These are phyloP conservation scores for Ellobius talpinus DNA, from an alignment of 2,113 vertebrate genomes.

Conservation along the genomic window DNA sequence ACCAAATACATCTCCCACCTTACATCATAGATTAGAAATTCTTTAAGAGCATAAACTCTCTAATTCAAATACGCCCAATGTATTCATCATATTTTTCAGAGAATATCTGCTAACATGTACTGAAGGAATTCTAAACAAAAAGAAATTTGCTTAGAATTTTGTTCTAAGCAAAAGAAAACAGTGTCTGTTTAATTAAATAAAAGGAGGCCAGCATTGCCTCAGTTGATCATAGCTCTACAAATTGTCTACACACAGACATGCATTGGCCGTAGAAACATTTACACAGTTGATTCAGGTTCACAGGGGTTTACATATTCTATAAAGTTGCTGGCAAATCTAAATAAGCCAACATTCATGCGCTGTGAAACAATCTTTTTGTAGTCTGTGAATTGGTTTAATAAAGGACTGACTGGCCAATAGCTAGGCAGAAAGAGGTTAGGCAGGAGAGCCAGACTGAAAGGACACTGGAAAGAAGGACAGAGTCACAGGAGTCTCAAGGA, in stretches of 20 bases:
- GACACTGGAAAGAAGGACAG: neutral
- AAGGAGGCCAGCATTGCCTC: constrained; percentile 4
- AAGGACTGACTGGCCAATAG: neutral
- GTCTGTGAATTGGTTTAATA: neutral
- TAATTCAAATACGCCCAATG: neutral
- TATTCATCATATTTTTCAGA: neutral
- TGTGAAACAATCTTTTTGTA: neutral
- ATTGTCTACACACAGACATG: constrained; percentile 14
- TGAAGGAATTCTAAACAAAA: constrained; percentile 11
- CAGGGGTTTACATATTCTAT: neutral
- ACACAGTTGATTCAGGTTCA: neutral
- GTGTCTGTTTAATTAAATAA: constrained; percentile 31
- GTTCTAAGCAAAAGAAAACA: constrained; percentile 34
- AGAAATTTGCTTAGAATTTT: neutral
- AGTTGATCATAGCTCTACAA: constrained; percentile 6
- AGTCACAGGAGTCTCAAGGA: neutral
- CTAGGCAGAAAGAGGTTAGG: neutral
- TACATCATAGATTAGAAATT: neutral
- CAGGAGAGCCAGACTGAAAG: neutral
- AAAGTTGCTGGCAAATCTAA: neutral
- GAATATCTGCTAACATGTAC: constrained; percentile 37
- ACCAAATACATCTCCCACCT: neutral
- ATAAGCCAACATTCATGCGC: neutral
- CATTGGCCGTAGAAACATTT: constrained; percentile 18
- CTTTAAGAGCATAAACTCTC: neutral